Conservation (phyloP, 1,140 invertebrate species). For the Geopemphigus sp. region DNA sequence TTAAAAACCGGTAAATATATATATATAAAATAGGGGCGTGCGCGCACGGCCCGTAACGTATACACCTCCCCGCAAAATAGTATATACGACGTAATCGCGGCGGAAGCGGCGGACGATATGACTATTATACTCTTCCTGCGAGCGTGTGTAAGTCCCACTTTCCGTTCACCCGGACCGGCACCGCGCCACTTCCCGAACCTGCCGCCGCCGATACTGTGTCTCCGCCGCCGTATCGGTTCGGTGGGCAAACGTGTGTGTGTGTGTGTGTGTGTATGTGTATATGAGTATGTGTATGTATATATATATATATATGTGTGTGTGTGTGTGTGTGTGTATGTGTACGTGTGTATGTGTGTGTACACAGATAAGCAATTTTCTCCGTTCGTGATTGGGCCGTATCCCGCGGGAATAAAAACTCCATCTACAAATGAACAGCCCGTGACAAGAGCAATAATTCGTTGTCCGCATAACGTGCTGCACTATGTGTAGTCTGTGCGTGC, state of each 20-base stretch:
- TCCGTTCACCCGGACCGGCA: too few relatives aligned
- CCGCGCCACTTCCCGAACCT: neutral
- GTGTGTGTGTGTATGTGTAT: neutral
- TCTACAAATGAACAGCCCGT: slow-evolving; percentile 71
- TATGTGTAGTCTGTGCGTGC: neutral
- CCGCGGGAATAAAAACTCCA: slow-evolving; percentile 68
- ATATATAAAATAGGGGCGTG: too few relatives aligned
- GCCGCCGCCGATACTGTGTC: slow-evolving; percentile 9
- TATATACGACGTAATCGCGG: slow-evolving; percentile 13
- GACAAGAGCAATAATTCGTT: slow-evolving; percentile 71
- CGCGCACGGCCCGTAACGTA: too few relatives aligned
- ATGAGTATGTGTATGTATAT: neutral
- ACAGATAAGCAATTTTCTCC: slow-evolving; percentile 64
- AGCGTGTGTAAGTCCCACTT: neutral
- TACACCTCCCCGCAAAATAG: too few relatives aligned
- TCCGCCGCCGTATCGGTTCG: slow-evolving; percentile 29
- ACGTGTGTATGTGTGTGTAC: neutral
- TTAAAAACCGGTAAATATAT: neutral
- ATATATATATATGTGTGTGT: too few relatives aligned
- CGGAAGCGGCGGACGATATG: neutral
- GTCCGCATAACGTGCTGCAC: slow-evolving; percentile 53
- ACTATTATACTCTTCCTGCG: slow-evolving; percentile 31
- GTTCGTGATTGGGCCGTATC: slow-evolving; percentile 69
- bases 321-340: neutral
- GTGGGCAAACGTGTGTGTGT: neutral